Base-by-base conservation (phyloP, 2,113 vertebrate genomes). In the Myiopsitta monachus region DNA sequence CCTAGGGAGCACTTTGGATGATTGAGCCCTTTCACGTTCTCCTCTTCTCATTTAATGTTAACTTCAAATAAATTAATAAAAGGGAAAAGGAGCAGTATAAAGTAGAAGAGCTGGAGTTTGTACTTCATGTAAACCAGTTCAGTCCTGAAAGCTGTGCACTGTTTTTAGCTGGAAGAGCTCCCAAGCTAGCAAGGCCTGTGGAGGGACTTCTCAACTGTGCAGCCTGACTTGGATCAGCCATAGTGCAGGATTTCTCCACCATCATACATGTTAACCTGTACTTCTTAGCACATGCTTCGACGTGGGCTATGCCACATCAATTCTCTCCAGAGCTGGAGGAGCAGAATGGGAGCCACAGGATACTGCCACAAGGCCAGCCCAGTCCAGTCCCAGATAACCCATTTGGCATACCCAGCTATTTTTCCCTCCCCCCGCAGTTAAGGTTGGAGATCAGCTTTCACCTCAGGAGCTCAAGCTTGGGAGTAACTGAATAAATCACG, bases 351-450 rank as follows among this genome's bases (percentile, higher is more conserved):
- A 89, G 28, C 28, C 31, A 38, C 14, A 1, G 1, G 36, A 21
- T 3, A 2, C 39, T 47, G 23, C 13, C 33, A 24, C 27, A 84
- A 81, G 31, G 27, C 43, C n/a, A 64, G n/a, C 26, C 28, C 21
- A 2, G 1, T 33, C n/a, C 21, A 2, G 1, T 33, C n/a, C 24
- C 28, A 57, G 44, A 6, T 44, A 54, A 41, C 8, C 6, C 26
- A 15, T 31, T 39, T 2, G 13, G 41, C 43, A 24, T 9, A 38
- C 7, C 8, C 59, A 69, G 49, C 8, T 79, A 14, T 64, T 78
- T 63, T 39, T 52, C 38, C 52, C 14, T 78, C 38, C n/a, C 10
- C 11, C 43, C 61, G 41, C 7, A 14, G 31, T 1, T 69, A 49
- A 47, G 26, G 31, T 6, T 68, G 26, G 27, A 27, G 13, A 83